These are phyloP conservation scores for Trochalopteron elliotii DNA, from an alignment of 2,113 vertebrate genomes.

Conservation along the genomic window DNA sequence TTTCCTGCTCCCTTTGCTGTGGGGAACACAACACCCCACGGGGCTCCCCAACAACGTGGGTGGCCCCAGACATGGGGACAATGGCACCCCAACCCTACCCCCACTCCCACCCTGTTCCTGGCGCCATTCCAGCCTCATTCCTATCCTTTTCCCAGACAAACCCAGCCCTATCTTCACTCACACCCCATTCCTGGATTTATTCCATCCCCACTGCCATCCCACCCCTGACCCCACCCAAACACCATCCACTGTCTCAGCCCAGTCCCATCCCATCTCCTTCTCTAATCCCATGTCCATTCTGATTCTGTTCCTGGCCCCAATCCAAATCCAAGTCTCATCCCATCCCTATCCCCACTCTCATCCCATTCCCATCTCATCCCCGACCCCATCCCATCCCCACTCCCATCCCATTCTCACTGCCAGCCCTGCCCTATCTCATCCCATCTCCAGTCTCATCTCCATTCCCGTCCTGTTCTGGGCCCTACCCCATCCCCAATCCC, in stretches of 20 bases:
- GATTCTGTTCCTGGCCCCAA: background rate
- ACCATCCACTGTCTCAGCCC: background rate
- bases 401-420: too few relatives aligned
- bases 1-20: background rate
- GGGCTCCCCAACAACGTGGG: rapidly evolving
- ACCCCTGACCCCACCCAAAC: background rate
- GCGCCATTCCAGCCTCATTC: background rate
- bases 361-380: background rate
- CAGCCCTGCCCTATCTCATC: background rate
- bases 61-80: background rate
- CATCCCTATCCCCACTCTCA: rapidly evolving
- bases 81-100: rapidly evolving
- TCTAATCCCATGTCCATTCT: rapidly evolving
- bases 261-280: too few relatives aligned
- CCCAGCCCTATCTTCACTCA: background rate
- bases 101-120: background rate
- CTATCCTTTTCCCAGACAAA: background rate
- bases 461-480: too few relatives aligned
- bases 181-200: background rate
- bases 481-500: background rate
- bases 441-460: background rate
- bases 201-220: background rate
- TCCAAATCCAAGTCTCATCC: background rate
- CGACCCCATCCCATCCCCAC: background rate
- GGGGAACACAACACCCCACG: rapidly evolving